These are phyloP conservation scores for Protobothrops mucrosquamatus DNA, from an alignment of 2,113 vertebrate species.

Conservation along the genomic window DNA sequence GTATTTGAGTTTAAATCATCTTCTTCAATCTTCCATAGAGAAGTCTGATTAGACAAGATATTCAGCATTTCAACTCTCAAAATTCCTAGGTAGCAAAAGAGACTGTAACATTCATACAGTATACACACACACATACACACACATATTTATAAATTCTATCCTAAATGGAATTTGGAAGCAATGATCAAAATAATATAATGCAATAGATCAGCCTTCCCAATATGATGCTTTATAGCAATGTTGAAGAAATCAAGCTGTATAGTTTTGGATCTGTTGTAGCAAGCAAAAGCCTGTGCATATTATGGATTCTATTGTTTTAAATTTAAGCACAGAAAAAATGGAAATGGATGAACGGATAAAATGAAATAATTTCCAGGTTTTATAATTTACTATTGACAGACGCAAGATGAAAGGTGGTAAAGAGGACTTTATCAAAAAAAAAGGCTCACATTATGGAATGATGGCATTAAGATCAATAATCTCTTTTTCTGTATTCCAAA, in stretches of 20 bases:
- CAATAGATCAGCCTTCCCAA: not conserved
- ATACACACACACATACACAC: not conserved
- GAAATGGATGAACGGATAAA: not conserved
- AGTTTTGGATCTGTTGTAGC: not conserved
- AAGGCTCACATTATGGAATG: not conserved
- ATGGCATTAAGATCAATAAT: too few relatives aligned
- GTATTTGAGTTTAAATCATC: not conserved
- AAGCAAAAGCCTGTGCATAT: not conserved
- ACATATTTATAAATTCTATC: not conserved
- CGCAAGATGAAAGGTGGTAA: not conserved
- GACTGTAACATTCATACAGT: not conserved
- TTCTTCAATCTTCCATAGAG: not conserved
- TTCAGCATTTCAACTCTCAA: not conserved
- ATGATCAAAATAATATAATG: not conserved
- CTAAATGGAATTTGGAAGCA: not conserved
- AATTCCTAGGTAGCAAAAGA: not conserved
- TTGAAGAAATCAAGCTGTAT: not conserved
- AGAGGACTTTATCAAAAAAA: too few relatives aligned
- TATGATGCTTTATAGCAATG: not conserved
- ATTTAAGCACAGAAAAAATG: not conserved
- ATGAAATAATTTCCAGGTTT: not conserved
- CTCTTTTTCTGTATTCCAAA: not conserved
- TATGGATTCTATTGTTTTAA: not conserved
- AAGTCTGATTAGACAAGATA: not conserved
- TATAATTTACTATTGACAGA: not conserved